A percentile compares a stretch with the other conserved stretches of the same genome.
phyloP scores from a whole-genome alignment of 2,113 vertebrate species.

The Neofelis nebulosa region DNA sequence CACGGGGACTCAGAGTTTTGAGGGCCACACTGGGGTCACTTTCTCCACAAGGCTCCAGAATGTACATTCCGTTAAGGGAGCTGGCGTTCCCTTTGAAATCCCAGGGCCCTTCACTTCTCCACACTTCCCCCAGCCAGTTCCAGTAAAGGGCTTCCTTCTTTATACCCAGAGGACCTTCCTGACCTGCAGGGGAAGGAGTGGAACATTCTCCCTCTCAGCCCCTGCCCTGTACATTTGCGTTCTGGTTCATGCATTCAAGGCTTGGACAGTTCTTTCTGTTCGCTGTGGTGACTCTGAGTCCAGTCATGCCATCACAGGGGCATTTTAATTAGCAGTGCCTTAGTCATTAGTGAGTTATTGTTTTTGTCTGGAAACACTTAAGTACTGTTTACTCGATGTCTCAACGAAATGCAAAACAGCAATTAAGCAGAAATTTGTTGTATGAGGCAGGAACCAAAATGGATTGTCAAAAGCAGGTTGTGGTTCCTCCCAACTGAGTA shows the following conservation, averaged over 20 bases:
- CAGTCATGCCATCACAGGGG: slow-evolving; percentile 71
- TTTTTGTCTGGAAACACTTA: slow-evolving; percentile 84
- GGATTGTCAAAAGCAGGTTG: slow-evolving; percentile 53
- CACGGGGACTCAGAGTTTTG: background rate
- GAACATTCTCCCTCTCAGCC: background rate
- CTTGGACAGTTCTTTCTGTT: background rate
- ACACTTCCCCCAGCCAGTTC: background rate
- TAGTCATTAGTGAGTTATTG: slow-evolving; percentile 84
- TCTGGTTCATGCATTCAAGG: slow-evolving; percentile 8
- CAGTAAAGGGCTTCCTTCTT: background rate
- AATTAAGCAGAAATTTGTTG: slow-evolving; percentile 82
- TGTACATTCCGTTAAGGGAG: background rate
- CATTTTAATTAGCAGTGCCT: slow-evolving; percentile 81
- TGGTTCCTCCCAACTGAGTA: slow-evolving; percentile 42
- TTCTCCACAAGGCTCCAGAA: background rate
- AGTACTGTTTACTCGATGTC: slow-evolving; percentile 80
- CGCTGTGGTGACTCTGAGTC: slow-evolving; percentile 54
- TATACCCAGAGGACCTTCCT: background rate
- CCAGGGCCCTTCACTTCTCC: background rate
- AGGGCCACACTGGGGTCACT: background rate
- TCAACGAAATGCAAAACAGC: slow-evolving; percentile 81
- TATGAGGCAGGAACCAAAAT: slow-evolving; percentile 67
- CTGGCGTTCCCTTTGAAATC: background rate
- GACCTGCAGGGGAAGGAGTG: background rate
- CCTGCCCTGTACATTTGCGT: fast-evolving